Evolutionary conservation across 2,113 vertebrate genomes (phyloP).

Genomic region (Gobiocypris rarus): DNA sequence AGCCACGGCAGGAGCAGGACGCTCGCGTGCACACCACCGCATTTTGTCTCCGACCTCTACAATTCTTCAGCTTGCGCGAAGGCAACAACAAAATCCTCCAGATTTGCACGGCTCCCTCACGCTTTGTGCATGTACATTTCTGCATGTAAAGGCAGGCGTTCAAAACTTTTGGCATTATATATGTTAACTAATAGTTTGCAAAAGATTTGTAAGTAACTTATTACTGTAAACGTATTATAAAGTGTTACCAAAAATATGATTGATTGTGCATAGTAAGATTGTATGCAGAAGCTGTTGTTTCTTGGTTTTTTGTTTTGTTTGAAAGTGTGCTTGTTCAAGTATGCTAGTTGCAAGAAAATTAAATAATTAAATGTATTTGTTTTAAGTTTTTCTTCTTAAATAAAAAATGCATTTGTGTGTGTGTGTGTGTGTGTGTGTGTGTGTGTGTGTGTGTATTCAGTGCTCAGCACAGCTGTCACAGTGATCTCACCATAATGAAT

Average conservation of each 20-base stretch:
- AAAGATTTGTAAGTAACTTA: no score
- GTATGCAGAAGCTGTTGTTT: background rate
- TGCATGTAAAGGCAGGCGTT: no score
- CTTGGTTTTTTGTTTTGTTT: background rate
- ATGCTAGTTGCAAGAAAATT: background rate
- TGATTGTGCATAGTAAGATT: background rate
- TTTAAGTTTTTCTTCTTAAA: background rate
- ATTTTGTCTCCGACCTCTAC: no score
- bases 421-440: background rate
- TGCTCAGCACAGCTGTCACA: conserved; percentile 13
- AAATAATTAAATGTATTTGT: background rate
- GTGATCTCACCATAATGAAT: conserved; percentile 28
- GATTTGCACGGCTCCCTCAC: no score
- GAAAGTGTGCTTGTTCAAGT: background rate
- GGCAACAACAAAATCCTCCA: no score
- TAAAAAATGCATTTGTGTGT: background rate
- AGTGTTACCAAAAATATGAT: background rate
- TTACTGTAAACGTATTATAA: no score
- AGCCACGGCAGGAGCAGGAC: no score
- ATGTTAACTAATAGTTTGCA: no score
- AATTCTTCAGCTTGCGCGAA: no score
- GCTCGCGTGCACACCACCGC: no score
- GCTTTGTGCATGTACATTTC: no score
- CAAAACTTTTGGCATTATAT: no score
- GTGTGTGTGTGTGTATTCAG: background rate